Conservation (phyloP, 2,797 vertebrate species). For the Esox masquinongy region DNA sequence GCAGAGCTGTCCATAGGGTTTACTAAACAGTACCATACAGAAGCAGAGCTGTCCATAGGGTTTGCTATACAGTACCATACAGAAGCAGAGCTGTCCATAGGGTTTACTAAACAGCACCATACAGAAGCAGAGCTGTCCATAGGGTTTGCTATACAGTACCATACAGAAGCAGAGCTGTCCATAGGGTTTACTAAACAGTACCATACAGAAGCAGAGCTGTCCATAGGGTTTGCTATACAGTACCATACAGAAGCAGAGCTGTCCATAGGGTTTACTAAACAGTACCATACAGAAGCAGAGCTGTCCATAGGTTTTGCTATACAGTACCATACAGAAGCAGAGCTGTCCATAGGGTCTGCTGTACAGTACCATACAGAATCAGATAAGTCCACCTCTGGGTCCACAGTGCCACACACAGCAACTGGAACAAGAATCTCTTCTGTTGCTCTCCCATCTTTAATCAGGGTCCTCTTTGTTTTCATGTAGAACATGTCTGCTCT, state of each 20-base stretch:
- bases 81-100: too few relatives aligned
- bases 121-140: too few relatives aligned
- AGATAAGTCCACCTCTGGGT: not conserved
- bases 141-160: not conserved
- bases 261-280: not conserved
- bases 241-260: not conserved
- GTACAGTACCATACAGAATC: too few relatives aligned
- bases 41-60: too few relatives aligned
- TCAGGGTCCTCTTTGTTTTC: not conserved
- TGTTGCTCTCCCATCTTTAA: constrained; percentile 5
- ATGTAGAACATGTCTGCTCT: constrained; percentile 19
- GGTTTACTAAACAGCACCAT: too few relatives aligned
- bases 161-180: not conserved
- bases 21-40: too few relatives aligned
- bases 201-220: not conserved
- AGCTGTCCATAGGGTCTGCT: not conserved
- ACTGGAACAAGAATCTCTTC: not conserved
- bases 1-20: too few relatives aligned
- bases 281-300: not conserved
- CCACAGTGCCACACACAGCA: not conserved
- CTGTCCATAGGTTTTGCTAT: not conserved
- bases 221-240: not conserved
- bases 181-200: not conserved
- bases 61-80: too few relatives aligned
- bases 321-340: not conserved